Evolutionary conservation across 2,888 invertebrate species (phyloP).

Genomic region (Pyrrhosoma nymphula): DNA sequence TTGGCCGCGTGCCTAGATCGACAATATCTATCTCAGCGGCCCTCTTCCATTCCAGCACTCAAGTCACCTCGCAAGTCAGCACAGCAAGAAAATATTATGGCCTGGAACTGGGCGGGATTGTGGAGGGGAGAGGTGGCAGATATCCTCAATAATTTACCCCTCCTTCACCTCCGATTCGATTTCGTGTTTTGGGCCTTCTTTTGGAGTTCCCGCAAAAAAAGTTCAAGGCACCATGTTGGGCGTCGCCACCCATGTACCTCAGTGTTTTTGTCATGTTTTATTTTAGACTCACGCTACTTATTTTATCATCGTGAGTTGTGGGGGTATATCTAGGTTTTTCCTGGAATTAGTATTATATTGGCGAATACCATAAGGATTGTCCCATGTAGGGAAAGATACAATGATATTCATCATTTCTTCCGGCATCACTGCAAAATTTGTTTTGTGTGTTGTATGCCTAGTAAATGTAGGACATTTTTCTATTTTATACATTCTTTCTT

Average conservation of each 20-base stretch:
- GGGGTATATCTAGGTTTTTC: too few relatives aligned
- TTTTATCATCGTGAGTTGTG: too few relatives aligned
- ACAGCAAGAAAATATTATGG: constrained; percentile 44
- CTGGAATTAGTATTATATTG: too few relatives aligned
- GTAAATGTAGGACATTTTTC: too few relatives aligned
- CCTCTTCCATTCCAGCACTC: not conserved
- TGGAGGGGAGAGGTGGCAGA: not conserved
- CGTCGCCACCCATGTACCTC: not conserved
- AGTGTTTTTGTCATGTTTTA: too few relatives aligned
- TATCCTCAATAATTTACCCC: not conserved
- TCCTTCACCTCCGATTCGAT: not conserved
- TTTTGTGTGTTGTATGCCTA: too few relatives aligned
- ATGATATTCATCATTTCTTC: too few relatives aligned
- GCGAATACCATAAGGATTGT: too few relatives aligned
- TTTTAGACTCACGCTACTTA: too few relatives aligned
- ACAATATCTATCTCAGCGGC: constrained; percentile 51
- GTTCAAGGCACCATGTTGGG: not conserved
- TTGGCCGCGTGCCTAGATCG: constrained; percentile 63
- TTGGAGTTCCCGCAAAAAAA: not conserved
- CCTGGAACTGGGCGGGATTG: not conserved
- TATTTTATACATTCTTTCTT: too few relatives aligned
- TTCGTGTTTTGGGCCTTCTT: not conserved
- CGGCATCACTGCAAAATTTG: too few relatives aligned
- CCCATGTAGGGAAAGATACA: too few relatives aligned
- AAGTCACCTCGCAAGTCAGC: constrained; percentile 53